Percentiles rank a stretch among this genome's conserved stretches.
phyloP scores from a whole-genome alignment of 2,113 vertebrate genomes.

The Corythoichthys intestinalis region DNA sequence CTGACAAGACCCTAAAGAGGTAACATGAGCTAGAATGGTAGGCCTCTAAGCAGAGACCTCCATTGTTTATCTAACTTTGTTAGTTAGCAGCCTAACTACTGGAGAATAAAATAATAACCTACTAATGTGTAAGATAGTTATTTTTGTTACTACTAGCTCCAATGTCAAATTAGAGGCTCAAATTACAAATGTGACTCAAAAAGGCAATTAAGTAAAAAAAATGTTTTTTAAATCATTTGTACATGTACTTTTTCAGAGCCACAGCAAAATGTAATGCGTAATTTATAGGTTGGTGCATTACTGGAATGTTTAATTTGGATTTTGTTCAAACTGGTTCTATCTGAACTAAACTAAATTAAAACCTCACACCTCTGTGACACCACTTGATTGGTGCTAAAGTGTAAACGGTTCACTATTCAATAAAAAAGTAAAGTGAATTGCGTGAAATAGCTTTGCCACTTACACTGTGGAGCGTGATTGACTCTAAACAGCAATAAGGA shows the following conservation, averaged over 20 bases:
- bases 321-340: background rate
- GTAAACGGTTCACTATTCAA: background rate
- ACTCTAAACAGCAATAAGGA: background rate
- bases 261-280: background rate
- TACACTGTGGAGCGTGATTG: background rate
- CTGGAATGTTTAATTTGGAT: background rate
- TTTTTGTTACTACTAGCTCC: background rate
- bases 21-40: background rate
- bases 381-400: background rate
- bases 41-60: too few relatives aligned
- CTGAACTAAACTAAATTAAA: background rate
- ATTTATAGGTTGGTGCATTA: too few relatives aligned
- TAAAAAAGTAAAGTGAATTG: background rate
- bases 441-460: background rate
- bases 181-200: background rate
- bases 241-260: background rate
- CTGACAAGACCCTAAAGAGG: background rate
- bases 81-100: background rate
- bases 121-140: background rate
- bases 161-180: background rate
- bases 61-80: background rate
- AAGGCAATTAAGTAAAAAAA: background rate
- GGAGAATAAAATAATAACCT: background rate
- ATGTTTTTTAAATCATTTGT: background rate
- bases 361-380: background rate